Evolutionary conservation across 2,797 vertebrate species (phyloP).

Genomic region (Danio choprae): DNA sequence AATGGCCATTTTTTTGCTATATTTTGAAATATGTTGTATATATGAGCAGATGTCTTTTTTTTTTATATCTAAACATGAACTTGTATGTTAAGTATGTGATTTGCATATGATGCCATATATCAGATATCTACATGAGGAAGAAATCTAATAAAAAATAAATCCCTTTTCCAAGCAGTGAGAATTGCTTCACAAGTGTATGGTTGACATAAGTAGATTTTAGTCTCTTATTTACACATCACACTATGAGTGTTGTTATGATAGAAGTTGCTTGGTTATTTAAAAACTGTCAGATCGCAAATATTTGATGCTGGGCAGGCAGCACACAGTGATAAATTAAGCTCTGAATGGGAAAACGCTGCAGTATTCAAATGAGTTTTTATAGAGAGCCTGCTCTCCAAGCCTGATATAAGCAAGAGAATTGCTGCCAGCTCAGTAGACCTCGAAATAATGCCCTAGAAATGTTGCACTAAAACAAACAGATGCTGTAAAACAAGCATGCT

Average conservation of each 20-base stretch:
- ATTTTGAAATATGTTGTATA: too few species aligned
- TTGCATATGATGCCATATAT: too few species aligned
- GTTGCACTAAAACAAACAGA: conserved; percentile 52
- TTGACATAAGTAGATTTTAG: conserved; percentile 5
- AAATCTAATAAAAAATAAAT: not conserved
- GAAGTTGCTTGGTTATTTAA: conserved; percentile 17
- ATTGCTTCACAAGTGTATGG: not conserved
- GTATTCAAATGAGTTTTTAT: conserved; percentile 25
- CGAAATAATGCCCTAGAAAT: conserved; percentile 41
- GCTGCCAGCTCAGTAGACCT: conserved; percentile 39
- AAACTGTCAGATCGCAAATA: conserved; percentile 38
- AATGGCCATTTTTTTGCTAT: too few species aligned
- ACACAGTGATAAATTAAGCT: conserved; percentile 32
- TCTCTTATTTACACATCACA: conserved; percentile 20
- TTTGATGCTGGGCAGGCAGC: conserved; percentile 24
- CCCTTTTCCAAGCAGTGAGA: not conserved
- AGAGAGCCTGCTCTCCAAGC: conserved; percentile 12
- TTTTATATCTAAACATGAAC: too few species aligned
- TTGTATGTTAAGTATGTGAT: too few species aligned
- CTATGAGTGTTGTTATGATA: conserved; percentile 35
- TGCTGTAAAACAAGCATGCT: conserved; percentile 47
- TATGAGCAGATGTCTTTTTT: too few species aligned
- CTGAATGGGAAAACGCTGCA: conserved; percentile 15
- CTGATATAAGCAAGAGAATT: conserved; percentile 1
- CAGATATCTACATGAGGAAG: not conserved